Evolutionary conservation across 2,113 vertebrate genomes (phyloP).

Genomic region (Lucifuga dentata): DNA sequence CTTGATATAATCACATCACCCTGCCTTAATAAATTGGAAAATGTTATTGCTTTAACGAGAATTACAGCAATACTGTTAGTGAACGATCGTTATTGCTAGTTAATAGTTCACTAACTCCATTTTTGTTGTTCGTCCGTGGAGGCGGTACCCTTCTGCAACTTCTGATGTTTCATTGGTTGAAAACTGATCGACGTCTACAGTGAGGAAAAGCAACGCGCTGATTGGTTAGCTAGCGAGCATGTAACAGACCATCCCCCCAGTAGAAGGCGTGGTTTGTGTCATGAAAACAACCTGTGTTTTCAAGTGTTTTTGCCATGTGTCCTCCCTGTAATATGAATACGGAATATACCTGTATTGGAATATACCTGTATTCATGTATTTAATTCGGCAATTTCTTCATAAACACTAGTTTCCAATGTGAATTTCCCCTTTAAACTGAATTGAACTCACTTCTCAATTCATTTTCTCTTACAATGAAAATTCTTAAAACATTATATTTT

Average conservation of each 20-base stretch:
- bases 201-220: not conserved
- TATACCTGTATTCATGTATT: too few relatives aligned
- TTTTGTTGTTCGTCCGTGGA: conserved; percentile 58
- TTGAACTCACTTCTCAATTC: too few relatives aligned
- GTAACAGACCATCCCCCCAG: conserved; percentile 28
- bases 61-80: not conserved
- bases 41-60: not conserved
- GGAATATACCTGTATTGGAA: too few relatives aligned
- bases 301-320: too few relatives aligned
- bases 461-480: too few relatives aligned
- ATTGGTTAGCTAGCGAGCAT: conserved; percentile 45
- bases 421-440: too few relatives aligned
- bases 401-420: too few relatives aligned
- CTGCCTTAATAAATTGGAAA: not conserved
- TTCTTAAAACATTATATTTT: too few relatives aligned
- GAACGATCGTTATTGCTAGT: not conserved
- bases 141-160: conserved; percentile 22
- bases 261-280: not conserved
- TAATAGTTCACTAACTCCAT: conserved; percentile 59
- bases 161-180: conserved; percentile 40
- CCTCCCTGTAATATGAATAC: too few relatives aligned
- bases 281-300: conserved; percentile 47
- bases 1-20: not conserved
- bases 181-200: accelerated
- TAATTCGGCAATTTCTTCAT: too few relatives aligned